Evolutionary conservation across 1,140 invertebrate genomes (phyloP), one percentile per base, ranked within the genome.

Genomic region (Drosophila prosaltans): DNA sequence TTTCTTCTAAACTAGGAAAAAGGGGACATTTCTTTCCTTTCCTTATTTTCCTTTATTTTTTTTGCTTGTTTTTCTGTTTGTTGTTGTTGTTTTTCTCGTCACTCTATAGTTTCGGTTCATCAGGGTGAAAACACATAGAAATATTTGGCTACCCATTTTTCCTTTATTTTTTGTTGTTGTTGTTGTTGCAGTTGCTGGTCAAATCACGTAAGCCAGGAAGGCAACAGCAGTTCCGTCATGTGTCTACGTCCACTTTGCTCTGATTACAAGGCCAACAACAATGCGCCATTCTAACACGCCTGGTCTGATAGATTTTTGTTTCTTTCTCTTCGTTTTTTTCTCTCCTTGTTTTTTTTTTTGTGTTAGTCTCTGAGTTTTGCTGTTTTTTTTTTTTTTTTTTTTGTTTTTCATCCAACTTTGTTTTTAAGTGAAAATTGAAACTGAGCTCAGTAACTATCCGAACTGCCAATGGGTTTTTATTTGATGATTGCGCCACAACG

Each of bases 341-440:
- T 36, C 60, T 65, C 16, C 16, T 45, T 45, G 26, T 64, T 48
- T 75, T 63, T 59, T 72, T 43, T 39, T 39, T 54, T 58, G 54
- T 39, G 41, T 51, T 43, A 54, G 40, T 59, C 32, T 24, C 54
- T 59, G 57, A 7, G 32, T 8, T 16, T 24, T 2, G 28, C 61
- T 16, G 0, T 16, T 16, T 43, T 51, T 65, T 60, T 58, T 26
- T 65, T 60, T 58, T 26, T 54, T 57, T 61, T 58, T 55, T 81
- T 60, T 66, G 69, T 45, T 45, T 40, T 40, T n/a, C 45, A n/a
- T 68, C 61, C 78, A 78, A 85, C 70, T 78, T 85, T 85, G 81
- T 81, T 85, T 51, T 85, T 85, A 85, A 85, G 81, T 85, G 81
- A 85, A 85, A 85, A 85, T 85, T 85, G 81, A 85, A 85, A 85